These are phyloP conservation scores for Drosophila pseudotakahashii DNA, from an alignment of 2,888 invertebrate genomes.

Conservation along the genomic window DNA sequence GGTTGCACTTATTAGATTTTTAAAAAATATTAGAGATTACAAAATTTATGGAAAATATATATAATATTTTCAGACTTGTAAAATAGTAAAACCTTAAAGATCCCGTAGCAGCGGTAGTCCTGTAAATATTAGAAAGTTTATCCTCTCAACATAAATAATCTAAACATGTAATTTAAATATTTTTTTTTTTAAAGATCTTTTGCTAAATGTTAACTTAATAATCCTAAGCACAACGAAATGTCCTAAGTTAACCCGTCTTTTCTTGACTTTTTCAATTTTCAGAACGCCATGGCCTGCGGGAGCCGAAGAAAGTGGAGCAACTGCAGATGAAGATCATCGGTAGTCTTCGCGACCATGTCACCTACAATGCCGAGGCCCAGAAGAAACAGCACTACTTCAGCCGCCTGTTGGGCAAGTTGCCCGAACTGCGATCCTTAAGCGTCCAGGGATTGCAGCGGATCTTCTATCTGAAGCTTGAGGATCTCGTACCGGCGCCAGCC, in stretches of 20 bases:
- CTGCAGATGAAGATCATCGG: slow-evolving; percentile 98
- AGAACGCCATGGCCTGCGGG: slow-evolving; percentile 97
- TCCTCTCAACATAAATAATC: too few species aligned
- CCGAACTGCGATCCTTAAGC: slow-evolving; percentile 95
- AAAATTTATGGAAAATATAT: too few species aligned
- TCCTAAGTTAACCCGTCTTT: not conserved
- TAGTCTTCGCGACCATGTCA: slow-evolving; percentile 97
- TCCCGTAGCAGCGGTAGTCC: too few species aligned
- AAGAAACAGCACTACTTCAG: slow-evolving; percentile 97
- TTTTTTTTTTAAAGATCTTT: too few species aligned
- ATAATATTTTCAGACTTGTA: too few species aligned
- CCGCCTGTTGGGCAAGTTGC: slow-evolving; percentile 94
- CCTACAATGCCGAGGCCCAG: slow-evolving; percentile 94
- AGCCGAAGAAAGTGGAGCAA: slow-evolving; percentile 96
- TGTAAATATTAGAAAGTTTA: too few species aligned
- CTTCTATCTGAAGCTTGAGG: slow-evolving; percentile 96
- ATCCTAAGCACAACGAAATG: not conserved
- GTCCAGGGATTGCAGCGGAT: slow-evolving; percentile 97
- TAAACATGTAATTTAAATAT: too few species aligned
- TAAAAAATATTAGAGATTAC: too few species aligned
- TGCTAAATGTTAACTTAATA: too few species aligned
- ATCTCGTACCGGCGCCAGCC: slow-evolving; percentile 95
- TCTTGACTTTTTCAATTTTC: not conserved
- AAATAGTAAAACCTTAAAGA: too few species aligned
- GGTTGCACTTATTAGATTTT: too few species aligned